Base-by-base conservation (phyloP, 2,888 invertebrate species). In the Hedychridium roseum region DNA sequence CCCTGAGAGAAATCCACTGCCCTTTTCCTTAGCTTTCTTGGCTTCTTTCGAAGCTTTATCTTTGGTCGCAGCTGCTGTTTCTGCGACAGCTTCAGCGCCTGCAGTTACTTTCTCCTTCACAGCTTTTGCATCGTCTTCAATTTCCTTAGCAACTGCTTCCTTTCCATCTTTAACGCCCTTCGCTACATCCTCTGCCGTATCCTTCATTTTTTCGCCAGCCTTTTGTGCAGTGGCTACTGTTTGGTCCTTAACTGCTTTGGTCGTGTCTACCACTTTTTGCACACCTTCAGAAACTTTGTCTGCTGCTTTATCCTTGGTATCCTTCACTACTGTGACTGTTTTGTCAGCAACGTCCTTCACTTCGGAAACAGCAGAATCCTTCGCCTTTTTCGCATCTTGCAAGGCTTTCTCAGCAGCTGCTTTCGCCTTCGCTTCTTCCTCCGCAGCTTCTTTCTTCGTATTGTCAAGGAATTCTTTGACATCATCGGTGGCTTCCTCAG, bases 241-340 rank as follows among this genome's bases (percentile, higher is more conserved):
- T 6, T 49, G 21, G 54, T 83, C 82, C 72, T 80, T 82, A 0
- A 82, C 63, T 3, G 82, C 78, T 32, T 82, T 82, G 80, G 83
- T 82, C 66, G 79, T 79, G 63, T 83, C 62, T 7, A 55, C 36
- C 2, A 45, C 54, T 1, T 63, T 68, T 2, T 67, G 57, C 1
- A 55, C 51, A 18, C 44, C 58, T 15, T 56, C 39, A 1, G 51
- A 36, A 2, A 56, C 35, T 47, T 58, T 50, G 4, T 43, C 39
- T 2, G 5, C 26, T 3, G 58, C 31, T n/a, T 55, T 42, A 23
- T 51, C 42, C 6, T 46, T 28, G 5, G 7, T 11, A 5, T n/a
- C 12, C 11, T 11, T 31, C 12, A 11, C 31, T 2, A 43, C 41
- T 38, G 9, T 9, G 3, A 17, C 9, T 12, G 32, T 17, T 32